Evolutionary conservation across 2,888 invertebrate species (phyloP), one percentile per base, ranked within the genome.

Genomic region (Trissolcus japonicus): DNA sequence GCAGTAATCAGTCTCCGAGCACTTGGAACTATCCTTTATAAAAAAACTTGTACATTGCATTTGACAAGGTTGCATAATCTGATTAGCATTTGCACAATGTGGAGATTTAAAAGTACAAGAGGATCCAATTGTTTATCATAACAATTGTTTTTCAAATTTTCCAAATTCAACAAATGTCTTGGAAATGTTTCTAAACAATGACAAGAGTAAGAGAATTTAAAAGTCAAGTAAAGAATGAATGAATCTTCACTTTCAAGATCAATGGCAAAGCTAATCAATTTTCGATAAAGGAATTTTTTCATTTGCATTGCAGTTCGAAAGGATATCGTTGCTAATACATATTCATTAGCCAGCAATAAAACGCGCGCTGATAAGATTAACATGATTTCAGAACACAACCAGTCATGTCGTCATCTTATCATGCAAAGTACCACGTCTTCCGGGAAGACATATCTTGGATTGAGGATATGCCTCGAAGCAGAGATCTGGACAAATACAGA

Each of bases 401-500:
- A 46, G 41, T 29, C 2, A 75, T 75, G 74, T 16, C 54, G 13
- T 53, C 63, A 17, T 50, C 55, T 6, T 48, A 59, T 11, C 53
- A 55, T 48, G 19, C 7, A 6, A 73, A 21, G 17, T n/a, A 48
- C 6, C 41, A 78, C 35, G 57, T 80, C 2, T 80, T 81, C 46
- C 73, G 80, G 9, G 83, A 83, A 59, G 83, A 85, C 68, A 67
- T 81, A 0, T 79, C 82, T 19, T 86, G 85, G 85, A 67, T 86
- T 48, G 82, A 83, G 4, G 84, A 86, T 65, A 80, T 85, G 69
- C 86, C 86, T 1, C 29, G 62, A 4, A 82, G 83, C 14, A 91
- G 92, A 13, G 91, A 92, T 1, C 84, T 92, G n/a, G 91, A 90
- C 77, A 85, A 83, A 4, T 92, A 92, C 83, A 88, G 92, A 56